Percentiles rank a stretch among this genome's conserved stretches.
These are phyloP conservation scores for Ochropacha duplaris DNA, from an alignment of 2,888 invertebrate genomes.

Conservation along the genomic window DNA sequence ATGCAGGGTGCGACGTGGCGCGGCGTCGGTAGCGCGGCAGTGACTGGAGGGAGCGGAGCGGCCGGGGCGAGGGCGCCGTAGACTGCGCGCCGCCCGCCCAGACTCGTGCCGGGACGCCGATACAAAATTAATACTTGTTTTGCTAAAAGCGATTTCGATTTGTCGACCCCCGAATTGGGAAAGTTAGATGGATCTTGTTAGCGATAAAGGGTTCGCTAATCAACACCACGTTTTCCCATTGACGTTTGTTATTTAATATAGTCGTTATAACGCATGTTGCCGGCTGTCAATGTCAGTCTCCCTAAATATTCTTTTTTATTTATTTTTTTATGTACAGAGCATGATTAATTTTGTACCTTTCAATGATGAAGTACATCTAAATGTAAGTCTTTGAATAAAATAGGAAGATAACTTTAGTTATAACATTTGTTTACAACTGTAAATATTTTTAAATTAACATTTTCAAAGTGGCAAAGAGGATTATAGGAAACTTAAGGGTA, in stretches of 20 bases:
- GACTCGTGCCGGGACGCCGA: constrained; percentile 58
- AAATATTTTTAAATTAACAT: constrained; percentile 23
- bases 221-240: constrained; percentile 53
- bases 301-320: too few species aligned
- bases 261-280: constrained; percentile 27
- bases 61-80: constrained; percentile 23
- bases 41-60: constrained; percentile 70
- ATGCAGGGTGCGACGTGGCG: constrained; percentile 48
- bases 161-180: constrained; percentile 77
- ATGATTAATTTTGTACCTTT: too few species aligned
- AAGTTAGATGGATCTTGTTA: constrained; percentile 80
- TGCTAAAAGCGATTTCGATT: constrained; percentile 82
- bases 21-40: constrained; percentile 57
- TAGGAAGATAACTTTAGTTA: too few species aligned
- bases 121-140: constrained; percentile 83
- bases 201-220: constrained; percentile 77
- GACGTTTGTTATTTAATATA: constrained; percentile 42
- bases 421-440: not conserved
- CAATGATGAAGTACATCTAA: too few species aligned
- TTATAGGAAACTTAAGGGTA: constrained; percentile 40
- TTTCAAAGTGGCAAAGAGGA: constrained; percentile 43
- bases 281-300: constrained; percentile 15
- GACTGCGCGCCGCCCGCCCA: constrained; percentile 71
- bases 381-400: not conserved
- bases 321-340: too few species aligned